Evolutionary conservation across 2,113 vertebrate genomes (phyloP), one percentile per base, ranked within the genome.

Genomic region (Cromileptes altivelis): DNA sequence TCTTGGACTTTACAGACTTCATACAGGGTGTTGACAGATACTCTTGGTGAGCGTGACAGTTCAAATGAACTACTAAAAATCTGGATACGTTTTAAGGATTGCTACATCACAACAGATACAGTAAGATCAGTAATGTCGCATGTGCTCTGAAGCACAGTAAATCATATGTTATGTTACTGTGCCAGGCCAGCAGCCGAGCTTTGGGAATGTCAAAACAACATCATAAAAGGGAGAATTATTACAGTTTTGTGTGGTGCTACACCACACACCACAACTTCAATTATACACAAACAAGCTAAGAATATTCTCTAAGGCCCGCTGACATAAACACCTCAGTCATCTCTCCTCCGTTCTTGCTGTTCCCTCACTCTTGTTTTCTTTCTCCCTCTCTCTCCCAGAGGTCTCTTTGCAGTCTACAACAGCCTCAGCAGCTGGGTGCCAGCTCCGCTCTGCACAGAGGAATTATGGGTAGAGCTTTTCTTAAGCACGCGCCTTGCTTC

Each of bases 251-350:
- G 91, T 80, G 84, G 85, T 64, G 75, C 88, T 64, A 21, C 67
- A 73, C 88, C 85, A 47, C 87, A 91, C 84, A 67, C 93, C 88
- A 53, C 91, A 93, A 89, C 92, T 90, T 91, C 90, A 92, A 92
- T 90, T 91, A 89, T 86, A 94, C 91, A 94, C 91, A 93, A 94
- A 93, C 94, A 94, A 93, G 88, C 93, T 94, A 90, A 91, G 90
- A 93, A 94, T 93, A 93, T 80, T 81, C 79, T 88, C 65, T n/a
- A 72, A 80, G 82, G 67, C 82, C 87, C 55, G 25, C 84, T 86
- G 88, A 94, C 93, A 94, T 88, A 88, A 92, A 94, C 91, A 93
- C 88, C 90, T 92, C 81, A 69, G 84, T 81, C 88, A 89, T 87
- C 86, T 70, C 82, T 70, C 49, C 65, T 80, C 52, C 3, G 56